Evolutionary conservation across 2,888 invertebrate species (phyloP).

Genomic region (Epinotia nisella): DNA sequence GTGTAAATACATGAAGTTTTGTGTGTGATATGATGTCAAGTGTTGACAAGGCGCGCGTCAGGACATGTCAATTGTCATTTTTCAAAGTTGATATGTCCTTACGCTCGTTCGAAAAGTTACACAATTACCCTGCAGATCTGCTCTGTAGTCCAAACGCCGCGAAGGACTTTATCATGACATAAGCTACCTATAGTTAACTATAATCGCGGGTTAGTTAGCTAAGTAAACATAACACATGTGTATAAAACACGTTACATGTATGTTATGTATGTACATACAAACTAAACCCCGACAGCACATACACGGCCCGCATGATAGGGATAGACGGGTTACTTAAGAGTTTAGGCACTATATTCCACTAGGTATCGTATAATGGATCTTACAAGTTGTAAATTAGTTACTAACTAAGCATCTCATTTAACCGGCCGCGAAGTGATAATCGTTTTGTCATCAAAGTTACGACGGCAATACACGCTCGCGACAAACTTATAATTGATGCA

Average conservation of each 20-base stretch:
- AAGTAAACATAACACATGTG: not conserved
- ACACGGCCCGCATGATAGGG: not conserved
- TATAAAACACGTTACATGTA: no score
- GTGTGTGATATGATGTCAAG: no score
- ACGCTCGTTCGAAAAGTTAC: no score
- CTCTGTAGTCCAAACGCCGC: no score
- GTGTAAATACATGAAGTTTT: no score
- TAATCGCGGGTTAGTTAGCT: not conserved
- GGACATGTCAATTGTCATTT: no score
- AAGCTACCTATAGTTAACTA: no score
- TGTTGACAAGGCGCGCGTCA: no score
- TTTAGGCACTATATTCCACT: slow-evolving; percentile 1
- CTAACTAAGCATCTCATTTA: slow-evolving; percentile 37
- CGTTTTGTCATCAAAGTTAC: slow-evolving; percentile 33
- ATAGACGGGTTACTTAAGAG: not conserved
- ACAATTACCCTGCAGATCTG: no score
- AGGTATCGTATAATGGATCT: slow-evolving; percentile 21
- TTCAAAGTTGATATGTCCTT: no score
- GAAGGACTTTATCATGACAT: no score
- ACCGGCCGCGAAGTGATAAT: slow-evolving; percentile 34
- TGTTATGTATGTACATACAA: not conserved
- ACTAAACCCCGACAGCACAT: not conserved
- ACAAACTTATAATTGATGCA: slow-evolving; percentile 33
- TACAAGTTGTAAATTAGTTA: slow-evolving; percentile 34
- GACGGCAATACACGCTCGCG: slow-evolving; percentile 13